phyloP scores from a whole-genome alignment of 2,888 invertebrate species.

The Halocaridina rubra region DNA sequence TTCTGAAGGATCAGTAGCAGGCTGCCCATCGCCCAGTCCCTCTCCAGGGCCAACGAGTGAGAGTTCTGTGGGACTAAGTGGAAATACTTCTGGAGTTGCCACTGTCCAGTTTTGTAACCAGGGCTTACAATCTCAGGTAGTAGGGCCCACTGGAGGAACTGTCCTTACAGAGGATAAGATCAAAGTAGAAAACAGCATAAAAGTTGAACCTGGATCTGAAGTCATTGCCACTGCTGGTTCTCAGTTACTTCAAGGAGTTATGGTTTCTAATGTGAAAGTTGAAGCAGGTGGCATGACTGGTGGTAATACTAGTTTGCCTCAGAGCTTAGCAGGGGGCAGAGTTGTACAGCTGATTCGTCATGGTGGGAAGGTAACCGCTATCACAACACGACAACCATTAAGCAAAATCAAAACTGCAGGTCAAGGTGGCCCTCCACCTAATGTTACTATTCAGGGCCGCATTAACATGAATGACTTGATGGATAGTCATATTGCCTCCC shows the following conservation, averaged over 20 bases:
- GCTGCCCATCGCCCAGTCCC: conserved; percentile 58
- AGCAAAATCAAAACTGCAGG: conserved; percentile 47
- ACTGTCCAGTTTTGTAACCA: conserved; percentile 40
- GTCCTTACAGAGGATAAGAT: conserved; percentile 45
- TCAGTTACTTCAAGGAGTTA: conserved; percentile 52
- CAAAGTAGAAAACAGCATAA: conserved; percentile 44
- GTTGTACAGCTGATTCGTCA: conserved; percentile 61
- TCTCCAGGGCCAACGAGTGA: conserved; percentile 52
- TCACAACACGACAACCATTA: conserved; percentile 60
- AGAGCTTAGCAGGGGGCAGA: conserved; percentile 49
- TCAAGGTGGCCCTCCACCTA: conserved; percentile 61
- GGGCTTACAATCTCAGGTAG: conserved; percentile 26
- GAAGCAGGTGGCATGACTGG: conserved; percentile 43
- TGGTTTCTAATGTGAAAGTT: conserved; percentile 63
- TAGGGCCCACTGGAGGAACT: conserved; percentile 15
- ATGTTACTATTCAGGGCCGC: conserved; percentile 62
- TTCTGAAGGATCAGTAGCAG: conserved; percentile 54
- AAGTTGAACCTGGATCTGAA: conserved; percentile 34
- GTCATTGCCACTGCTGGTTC: conserved; percentile 34
- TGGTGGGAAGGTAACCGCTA: conserved; percentile 61
- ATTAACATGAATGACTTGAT: conserved; percentile 62
- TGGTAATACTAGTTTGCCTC: conserved; percentile 43
- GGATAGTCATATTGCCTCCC: conserved; percentile 62
- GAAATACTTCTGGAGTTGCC: conserved; percentile 5
- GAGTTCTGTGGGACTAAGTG: conserved; percentile 41